Evolutionary conservation across 2,888 invertebrate genomes (phyloP).

Genomic region (Andrena bicolor): DNA sequence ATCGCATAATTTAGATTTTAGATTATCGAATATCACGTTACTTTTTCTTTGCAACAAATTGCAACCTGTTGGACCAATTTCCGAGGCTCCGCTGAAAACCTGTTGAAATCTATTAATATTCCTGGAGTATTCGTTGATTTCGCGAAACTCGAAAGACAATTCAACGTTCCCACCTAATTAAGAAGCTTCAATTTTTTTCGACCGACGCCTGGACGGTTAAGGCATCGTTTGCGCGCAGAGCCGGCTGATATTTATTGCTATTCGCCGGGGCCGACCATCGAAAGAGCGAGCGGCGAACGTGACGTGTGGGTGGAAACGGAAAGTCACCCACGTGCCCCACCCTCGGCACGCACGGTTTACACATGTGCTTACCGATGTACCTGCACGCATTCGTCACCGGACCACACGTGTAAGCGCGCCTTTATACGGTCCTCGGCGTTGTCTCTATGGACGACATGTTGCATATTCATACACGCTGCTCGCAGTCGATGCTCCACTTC

Average conservation of each 20-base stretch:
- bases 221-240: slow-evolving; percentile 49
- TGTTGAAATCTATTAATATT: slow-evolving; percentile 3
- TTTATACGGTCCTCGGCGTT: slow-evolving; percentile 57
- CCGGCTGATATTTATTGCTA: slow-evolving; percentile 65
- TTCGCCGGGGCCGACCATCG: slow-evolving; percentile 52
- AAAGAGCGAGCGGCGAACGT: slow-evolving; percentile 48
- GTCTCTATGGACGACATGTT: slow-evolving; percentile 65
- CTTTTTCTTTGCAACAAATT: neutral
- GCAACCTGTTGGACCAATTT: neutral
- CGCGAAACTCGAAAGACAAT: neutral
- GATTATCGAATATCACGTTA: neutral
- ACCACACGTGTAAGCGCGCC: slow-evolving; percentile 61
- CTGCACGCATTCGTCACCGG: slow-evolving; percentile 67
- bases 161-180: slow-evolving; percentile 53
- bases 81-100: neutral
- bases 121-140: slow-evolving; percentile 1
- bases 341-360: slow-evolving; percentile 67
- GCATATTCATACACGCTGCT: slow-evolving; percentile 76
- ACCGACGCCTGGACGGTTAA: slow-evolving; percentile 33
- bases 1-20: neutral
- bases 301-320: slow-evolving; percentile 78
- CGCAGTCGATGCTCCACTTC: slow-evolving; percentile 74
- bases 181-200: slow-evolving; percentile 52
- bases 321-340: slow-evolving; percentile 81
- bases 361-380: slow-evolving; percentile 70